phyloP scores from a whole-genome alignment of 2,113 vertebrate species.

The Psittacula cyanocephala region DNA sequence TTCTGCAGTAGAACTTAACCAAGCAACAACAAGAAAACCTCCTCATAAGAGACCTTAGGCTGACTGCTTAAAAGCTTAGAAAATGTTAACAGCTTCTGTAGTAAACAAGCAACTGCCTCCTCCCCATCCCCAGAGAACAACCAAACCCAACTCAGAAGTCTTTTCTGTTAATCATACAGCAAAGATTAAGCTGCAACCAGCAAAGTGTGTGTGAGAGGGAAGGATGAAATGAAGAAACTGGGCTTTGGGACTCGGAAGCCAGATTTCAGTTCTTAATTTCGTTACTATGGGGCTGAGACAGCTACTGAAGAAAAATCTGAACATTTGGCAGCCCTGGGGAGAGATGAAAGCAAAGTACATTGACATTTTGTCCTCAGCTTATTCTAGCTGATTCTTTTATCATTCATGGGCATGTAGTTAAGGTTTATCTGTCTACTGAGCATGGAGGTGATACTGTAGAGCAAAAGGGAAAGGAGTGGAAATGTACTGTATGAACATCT shows the following conservation, averaged over 20 bases:
- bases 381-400: background rate
- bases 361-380: background rate
- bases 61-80: background rate
- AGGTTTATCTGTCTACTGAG: background rate
- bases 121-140: background rate
- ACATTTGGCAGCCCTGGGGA: background rate
- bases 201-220: background rate
- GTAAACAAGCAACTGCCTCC: background rate
- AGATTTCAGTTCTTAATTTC: background rate
- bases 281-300: background rate
- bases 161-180: background rate
- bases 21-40: background rate
- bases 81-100: background rate
- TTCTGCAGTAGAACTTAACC: background rate
- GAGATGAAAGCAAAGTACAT: background rate
- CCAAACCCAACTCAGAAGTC: fast-evolving
- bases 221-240: too few species aligned
- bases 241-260: background rate
- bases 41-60: background rate
- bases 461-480: background rate
- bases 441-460: background rate
- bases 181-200: background rate
- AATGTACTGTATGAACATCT: background rate
- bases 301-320: background rate
- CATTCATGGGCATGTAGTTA: background rate